These are phyloP conservation scores for Gari tellinella DNA, from an alignment of 2,888 invertebrate species.

Conservation along the genomic window DNA sequence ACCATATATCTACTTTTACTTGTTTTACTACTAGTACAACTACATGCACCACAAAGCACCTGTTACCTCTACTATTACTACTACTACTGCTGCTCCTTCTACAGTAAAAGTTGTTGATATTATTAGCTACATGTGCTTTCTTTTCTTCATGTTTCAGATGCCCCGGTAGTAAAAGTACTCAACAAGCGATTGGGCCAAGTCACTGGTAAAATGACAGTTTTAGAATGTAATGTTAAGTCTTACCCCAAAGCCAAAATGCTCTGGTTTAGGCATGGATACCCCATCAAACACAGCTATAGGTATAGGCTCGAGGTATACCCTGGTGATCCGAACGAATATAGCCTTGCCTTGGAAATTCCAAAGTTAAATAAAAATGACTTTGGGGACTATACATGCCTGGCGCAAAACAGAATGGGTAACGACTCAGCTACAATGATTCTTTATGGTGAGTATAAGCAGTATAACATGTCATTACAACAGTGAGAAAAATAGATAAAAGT, in stretches of 20 bases:
- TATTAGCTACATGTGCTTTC: no score
- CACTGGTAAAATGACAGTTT: conserved; percentile 77
- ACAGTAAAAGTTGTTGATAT: no score
- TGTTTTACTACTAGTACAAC: no score
- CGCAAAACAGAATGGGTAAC: conserved; percentile 65
- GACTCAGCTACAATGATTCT: conserved; percentile 63
- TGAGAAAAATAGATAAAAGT: no score
- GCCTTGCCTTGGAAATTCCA: conserved; percentile 63
- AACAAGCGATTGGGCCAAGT: conserved; percentile 76
- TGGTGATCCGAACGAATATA: conserved; percentile 63
- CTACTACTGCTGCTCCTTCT: no score
- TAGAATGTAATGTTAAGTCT: conserved; percentile 79
- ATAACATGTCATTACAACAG: no score
- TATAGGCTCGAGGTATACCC: conserved; percentile 65
- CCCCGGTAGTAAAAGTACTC: conserved; percentile 75
- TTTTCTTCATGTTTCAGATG: conserved; percentile 60
- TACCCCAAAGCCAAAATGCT: conserved; percentile 72
- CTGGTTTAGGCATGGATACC: conserved; percentile 70
- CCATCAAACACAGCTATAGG: conserved; percentile 65
- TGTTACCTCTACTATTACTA: no score
- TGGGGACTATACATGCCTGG: conserved; percentile 70
- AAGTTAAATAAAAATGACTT: conserved; percentile 65
- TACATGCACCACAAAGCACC: no score
- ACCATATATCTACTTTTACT: no score
- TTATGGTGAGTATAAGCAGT: conserved; percentile 70